Base-by-base conservation (phyloP, 1,140 invertebrate species). In the Chrysopa pallens region DNA sequence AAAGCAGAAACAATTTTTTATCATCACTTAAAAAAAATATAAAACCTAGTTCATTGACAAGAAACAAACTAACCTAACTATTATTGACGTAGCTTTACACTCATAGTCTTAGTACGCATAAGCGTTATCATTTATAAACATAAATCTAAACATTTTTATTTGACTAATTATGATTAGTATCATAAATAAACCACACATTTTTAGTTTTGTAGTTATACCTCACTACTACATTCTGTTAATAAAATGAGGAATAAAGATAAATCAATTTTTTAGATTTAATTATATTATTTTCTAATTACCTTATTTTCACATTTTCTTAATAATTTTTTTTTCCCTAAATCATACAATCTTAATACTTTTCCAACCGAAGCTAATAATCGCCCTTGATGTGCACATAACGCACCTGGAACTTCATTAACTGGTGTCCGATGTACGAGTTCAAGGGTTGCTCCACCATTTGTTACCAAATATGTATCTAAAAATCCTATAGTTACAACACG, bases 291-390 rank as follows among this genome's bases (percentile, higher is more conserved):
- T n/a, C n/a, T 23, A 23, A 52, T 54, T 56, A 83, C 79, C 68
- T 95, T 93, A 63, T 98, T 98, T 67, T 99, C 96, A 67, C 95
- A 98, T 65, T 99, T 99, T 33, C 92, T 70, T 6, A 99, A 61
- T 28, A 99, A 60, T 61, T 98, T 98, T 59, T 95, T 93, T 54
- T 93, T 94, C 35, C 95, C 96, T 54, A 97, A 76, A 52, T 98
- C 95, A 59, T 98, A 99, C 6, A 99, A 72, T 43, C 95, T 67
- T 6, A 98, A 61, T 63, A 88, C 81, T 43, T 80, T 77, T 1
- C 96, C 95, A 9, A 98, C 85, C 1, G 93, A 92, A 1, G 95
- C 84, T 2, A 98, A 58, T 2, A 95, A 72, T 46, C 84, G 71
- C 0, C 94, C 95, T 56, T 96, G 91, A 62, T 97, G 95, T 0